phyloP scores from a whole-genome alignment of 2,797 vertebrate genomes.

The Knipowitschia caucasica region DNA sequence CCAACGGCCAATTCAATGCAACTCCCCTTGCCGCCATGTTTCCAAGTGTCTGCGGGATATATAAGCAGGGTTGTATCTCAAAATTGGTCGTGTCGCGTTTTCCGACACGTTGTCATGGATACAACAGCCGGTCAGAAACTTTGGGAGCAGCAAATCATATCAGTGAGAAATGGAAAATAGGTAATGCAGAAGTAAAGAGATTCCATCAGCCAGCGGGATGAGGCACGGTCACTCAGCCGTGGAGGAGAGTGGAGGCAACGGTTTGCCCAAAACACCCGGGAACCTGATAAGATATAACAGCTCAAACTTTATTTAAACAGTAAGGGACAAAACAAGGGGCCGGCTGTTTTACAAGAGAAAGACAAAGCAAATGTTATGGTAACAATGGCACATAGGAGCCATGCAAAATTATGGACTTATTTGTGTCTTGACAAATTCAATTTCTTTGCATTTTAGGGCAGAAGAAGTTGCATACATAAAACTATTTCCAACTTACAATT shows the following conservation, averaged over 20 bases:
- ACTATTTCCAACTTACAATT: too few species aligned
- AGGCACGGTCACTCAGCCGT: slow-evolving; percentile 18
- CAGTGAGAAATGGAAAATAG: slow-evolving; percentile 28
- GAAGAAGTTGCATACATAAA: too few species aligned
- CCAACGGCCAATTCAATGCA: background rate
- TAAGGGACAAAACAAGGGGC: slow-evolving; percentile 15
- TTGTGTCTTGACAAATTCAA: too few species aligned
- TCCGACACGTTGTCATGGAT: slow-evolving; percentile 26
- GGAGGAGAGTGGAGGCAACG: too few species aligned
- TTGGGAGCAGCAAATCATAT: slow-evolving; percentile 21
- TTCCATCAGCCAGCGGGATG: slow-evolving; percentile 21
- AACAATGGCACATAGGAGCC: background rate
- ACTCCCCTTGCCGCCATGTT: background rate
- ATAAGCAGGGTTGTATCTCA: background rate
- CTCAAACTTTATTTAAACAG: slow-evolving; percentile 18
- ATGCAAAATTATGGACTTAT: background rate
- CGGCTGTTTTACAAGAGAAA: slow-evolving; percentile 12
- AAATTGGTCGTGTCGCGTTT: slow-evolving; percentile 4
- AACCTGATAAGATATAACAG: slow-evolving; percentile 13
- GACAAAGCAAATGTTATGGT: slow-evolving; percentile 1
- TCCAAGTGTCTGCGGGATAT: background rate
- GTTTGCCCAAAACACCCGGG: slow-evolving; percentile 2
- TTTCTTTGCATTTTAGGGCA: too few species aligned
- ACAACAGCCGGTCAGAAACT: slow-evolving; percentile 17
- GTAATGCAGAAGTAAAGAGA: slow-evolving; percentile 20